Percentiles rank a stretch among this genome's conserved stretches.
Evolutionary conservation across 2,113 vertebrate species (phyloP).

Genomic region (Corythornis cristatus): DNA sequence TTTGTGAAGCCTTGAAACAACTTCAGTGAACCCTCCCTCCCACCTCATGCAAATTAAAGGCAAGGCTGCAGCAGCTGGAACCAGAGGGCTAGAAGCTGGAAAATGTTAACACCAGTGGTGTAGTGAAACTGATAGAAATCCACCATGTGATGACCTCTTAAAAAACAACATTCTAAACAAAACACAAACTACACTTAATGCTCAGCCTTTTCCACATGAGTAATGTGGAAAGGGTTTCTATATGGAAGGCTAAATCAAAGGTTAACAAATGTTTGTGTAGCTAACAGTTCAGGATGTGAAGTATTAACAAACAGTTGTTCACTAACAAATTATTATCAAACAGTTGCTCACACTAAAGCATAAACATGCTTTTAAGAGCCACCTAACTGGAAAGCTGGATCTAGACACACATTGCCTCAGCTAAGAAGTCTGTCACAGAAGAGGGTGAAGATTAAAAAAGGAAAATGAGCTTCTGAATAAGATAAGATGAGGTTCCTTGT

Average conservation of each 20-base stretch:
- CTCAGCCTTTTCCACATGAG: background rate
- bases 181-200: background rate
- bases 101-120: slow-evolving; percentile 32
- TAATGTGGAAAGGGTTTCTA: background rate
- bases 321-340: background rate
- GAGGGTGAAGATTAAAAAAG: background rate
- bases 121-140: slow-evolving; percentile 19
- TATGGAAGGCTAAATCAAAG: background rate
- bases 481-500: background rate
- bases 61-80: background rate
- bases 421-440: background rate
- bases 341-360: background rate
- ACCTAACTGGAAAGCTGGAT: background rate
- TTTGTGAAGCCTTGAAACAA: slow-evolving; percentile 44
- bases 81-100: slow-evolving; percentile 6
- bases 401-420: background rate
- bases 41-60: background rate
- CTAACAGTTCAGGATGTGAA: background rate
- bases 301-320: background rate
- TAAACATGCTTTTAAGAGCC: background rate
- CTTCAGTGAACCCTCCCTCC: background rate
- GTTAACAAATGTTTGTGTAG: slow-evolving; percentile 1
- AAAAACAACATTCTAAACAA: background rate
- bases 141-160: background rate
- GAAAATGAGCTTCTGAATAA: background rate